phyloP scores from a whole-genome alignment of 2,888 invertebrate genomes.

The Desoria tigrina region DNA sequence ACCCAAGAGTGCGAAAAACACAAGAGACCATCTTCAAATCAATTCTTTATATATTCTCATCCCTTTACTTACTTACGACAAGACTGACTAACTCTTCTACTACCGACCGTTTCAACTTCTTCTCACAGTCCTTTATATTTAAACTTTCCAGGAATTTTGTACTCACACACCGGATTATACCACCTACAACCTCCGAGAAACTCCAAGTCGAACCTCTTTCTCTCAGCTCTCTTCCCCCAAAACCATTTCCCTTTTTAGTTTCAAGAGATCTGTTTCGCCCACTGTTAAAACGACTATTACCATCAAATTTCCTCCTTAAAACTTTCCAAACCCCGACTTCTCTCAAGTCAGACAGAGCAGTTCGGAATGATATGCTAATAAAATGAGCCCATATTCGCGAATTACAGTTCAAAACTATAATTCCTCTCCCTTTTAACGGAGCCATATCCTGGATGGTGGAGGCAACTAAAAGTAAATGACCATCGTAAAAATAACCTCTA shows the following conservation, averaged over 20 bases:
- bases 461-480: slow-evolving; percentile 25
- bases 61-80: background rate
- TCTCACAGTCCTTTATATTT: slow-evolving; percentile 6
- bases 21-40: slow-evolving; percentile 36
- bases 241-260: slow-evolving; percentile 3
- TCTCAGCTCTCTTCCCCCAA: background rate
- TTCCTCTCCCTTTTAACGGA: slow-evolving; percentile 5
- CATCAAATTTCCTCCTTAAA: slow-evolving; percentile 24
- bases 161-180: background rate
- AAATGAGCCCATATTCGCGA: slow-evolving; percentile 10
- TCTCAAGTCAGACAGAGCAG: background rate
- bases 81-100: background rate
- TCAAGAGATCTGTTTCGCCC: background rate
- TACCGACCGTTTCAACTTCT: background rate
- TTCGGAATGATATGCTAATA: background rate
- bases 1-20: slow-evolving; percentile 35
- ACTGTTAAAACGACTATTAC: slow-evolving; percentile 28
- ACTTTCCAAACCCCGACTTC: slow-evolving; percentile 15
- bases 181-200: background rate
- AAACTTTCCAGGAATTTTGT: background rate
- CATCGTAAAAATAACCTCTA: slow-evolving; percentile 34
- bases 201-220: background rate
- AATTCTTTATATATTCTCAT: slow-evolving; percentile 38
- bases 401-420: slow-evolving; percentile 16
- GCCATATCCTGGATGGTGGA: slow-evolving; percentile 1